A percentile compares a stretch with the other conserved stretches of the same genome.
phyloP scores from a whole-genome alignment of 1,140 invertebrate genomes.

The Samia ricini region DNA sequence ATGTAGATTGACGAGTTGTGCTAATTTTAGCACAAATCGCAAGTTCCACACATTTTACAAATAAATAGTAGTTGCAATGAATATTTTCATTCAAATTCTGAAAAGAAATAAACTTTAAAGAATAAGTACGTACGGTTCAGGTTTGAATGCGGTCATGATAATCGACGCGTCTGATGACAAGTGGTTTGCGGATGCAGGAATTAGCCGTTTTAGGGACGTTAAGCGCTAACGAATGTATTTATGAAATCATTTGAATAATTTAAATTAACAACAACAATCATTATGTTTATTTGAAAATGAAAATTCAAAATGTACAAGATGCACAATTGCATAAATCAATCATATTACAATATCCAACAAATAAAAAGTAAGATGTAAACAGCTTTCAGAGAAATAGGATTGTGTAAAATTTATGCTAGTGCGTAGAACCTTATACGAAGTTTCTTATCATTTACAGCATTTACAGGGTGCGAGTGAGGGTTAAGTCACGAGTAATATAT shows the following conservation, averaged over 20 bases:
- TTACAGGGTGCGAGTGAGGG: constrained; percentile 18
- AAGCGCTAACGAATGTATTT: not conserved
- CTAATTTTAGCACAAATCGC: too few relatives aligned
- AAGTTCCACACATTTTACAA: too few relatives aligned
- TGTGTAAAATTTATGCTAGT: not conserved
- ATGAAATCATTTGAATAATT: too few relatives aligned
- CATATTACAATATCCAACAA: not conserved
- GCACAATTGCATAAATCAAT: too few relatives aligned
- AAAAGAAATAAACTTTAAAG: not conserved
- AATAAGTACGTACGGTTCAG: not conserved
- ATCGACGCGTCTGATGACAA: constrained; percentile 11
- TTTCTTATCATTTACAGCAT: constrained; percentile 19
- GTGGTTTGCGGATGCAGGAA: constrained; percentile 10
- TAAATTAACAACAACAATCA: too few relatives aligned
- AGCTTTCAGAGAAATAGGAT: not conserved
- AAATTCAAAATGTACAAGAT: too few relatives aligned
- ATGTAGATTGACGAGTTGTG: too few relatives aligned
- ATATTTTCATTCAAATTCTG: not conserved
- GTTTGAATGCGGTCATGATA: constrained; percentile 6
- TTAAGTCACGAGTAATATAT: constrained; percentile 52
- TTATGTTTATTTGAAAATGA: too few relatives aligned
- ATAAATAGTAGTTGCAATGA: too few relatives aligned
- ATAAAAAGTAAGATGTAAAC: not conserved
- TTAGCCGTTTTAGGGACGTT: not conserved
- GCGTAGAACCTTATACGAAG: constrained; percentile 10